Base-by-base conservation (phyloP, 2,113 vertebrate genomes). In the Chloroceryle aenea region DNA sequence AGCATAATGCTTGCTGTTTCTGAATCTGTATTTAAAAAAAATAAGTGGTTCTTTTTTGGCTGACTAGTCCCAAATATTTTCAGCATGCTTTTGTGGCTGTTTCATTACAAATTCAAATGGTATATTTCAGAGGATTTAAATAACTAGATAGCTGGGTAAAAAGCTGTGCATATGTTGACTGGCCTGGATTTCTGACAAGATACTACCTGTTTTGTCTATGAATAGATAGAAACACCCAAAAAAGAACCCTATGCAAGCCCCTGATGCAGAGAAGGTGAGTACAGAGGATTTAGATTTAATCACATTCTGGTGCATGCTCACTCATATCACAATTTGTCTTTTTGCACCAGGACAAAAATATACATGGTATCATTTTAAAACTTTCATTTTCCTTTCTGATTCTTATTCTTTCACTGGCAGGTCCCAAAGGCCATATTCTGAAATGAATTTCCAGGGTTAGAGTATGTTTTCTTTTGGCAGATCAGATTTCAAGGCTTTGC, bases 401-500 rank as follows among this genome's bases (percentile, higher is more conserved):
- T 81, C 78, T 95, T 94, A 64, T 66, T 96, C 85, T 90, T 96
- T 86, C 30, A 20, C 52, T 62, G 45, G 12, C 45, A 84, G 75
- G 27, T 73, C 1, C 4, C 74, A 34, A 71, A 79, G 38, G 62
- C 76, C 34, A 18, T 61, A 85, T 87, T 93, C 73, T 93, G 62
- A 91, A 85, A 85, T 52, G 4, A 81, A 43, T 90, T 85, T 84
- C 64, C 53, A 77, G 78, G 74, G 43, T 66, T 67, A 69, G 45
- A 23, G 8, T 77, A 48, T 67, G 62, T 55, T 83, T 96, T 73
- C 34, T 85, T 92, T 74, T 2, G 9, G 56, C 25, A 77, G 92
- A 58, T 85, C 38, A 48, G n/a, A 87, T 96, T 96, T 91, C 52
- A 86, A 88, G 58, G 74, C 77, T 93, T 90, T 95, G 83, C 34